Percentiles rank a stretch among this genome's conserved stretches.
These are phyloP conservation scores for Coptodon bakossiorum DNA, from an alignment of 2,113 vertebrate genomes.

Conservation along the genomic window DNA sequence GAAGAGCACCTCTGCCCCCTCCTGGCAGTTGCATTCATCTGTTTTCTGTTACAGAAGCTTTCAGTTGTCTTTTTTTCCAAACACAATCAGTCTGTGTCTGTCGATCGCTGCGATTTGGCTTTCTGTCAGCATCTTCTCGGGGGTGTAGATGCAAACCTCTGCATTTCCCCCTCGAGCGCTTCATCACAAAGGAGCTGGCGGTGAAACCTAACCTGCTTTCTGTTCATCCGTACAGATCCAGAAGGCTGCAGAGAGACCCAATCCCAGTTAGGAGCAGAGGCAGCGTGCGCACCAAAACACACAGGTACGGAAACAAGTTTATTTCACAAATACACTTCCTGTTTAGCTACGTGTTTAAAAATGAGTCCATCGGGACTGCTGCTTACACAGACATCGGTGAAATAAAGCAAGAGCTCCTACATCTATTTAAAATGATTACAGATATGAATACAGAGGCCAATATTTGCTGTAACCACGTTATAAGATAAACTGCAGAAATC, in stretches of 20 bases:
- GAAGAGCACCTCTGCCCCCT: conserved; percentile 14
- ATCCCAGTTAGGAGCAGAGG: conserved; percentile 63
- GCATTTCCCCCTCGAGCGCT: neutral
- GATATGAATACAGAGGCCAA: neutral
- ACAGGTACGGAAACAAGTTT: conserved; percentile 14
- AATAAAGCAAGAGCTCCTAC: neutral
- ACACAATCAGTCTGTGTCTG: neutral
- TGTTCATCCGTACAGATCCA: conserved; percentile 59
- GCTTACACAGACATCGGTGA: neutral
- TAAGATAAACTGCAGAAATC: neutral
- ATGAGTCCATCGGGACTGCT: neutral
- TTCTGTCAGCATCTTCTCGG: neutral
- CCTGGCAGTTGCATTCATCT: conserved; percentile 1
- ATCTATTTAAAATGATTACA: neutral
- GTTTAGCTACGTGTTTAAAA: fast-evolving
- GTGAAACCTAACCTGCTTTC: neutral
- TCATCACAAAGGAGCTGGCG: neutral
- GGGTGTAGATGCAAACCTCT: neutral
- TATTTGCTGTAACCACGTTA: neutral
- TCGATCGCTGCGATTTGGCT: neutral
- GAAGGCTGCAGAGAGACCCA: conserved; percentile 70
- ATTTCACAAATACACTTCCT: neutral
- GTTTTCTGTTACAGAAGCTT: neutral
- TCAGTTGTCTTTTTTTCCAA: neutral
- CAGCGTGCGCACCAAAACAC: neutral